Evolutionary conservation across 1,140 invertebrate species (phyloP), one percentile per base, ranked within the genome.

Genomic region (Trichogramma pretiosum): DNA sequence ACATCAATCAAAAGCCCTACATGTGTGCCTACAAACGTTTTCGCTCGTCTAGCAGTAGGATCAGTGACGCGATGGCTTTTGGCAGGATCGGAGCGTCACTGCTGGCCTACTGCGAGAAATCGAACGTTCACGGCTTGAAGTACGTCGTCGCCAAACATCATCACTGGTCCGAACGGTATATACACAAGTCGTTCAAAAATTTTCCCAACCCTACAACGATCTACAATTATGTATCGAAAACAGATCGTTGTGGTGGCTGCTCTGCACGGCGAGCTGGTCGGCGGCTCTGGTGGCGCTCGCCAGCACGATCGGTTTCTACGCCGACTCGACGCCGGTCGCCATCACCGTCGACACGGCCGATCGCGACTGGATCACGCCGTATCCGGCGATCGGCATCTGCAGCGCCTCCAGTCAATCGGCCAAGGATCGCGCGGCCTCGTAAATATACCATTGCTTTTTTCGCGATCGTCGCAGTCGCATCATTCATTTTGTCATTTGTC

Each of bases 281-380:
- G 76, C 76, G 2, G 78, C 81, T 3, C 68, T 68, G 19, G 47
- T 76, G n/a, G 59, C 83, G 4, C 80, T 84, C 17, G 56, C 59
- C 2, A 74, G 77, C 0, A 77, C 78, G 11, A 72, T 81, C 55
- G 59, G 74, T n/a, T 73, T 76, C 11, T 81, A 73, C 52, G 62
- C 71, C 38, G n/a, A n/a, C n/a, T n/a, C n/a, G n/a, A n/a, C n/a
- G n/a, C n/a, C n/a, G n/a, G n/a, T n/a, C n/a, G n/a, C n/a, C n/a
- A n/a, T n/a, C n/a, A 82, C 80, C 5, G 77, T 80, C 13, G 82
- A 85, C 50, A 84, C 80, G 2, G 78, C 73, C 2, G 85, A 83
- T 58, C 70, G 81, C 13, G 74, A 82, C 47, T 85, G 83, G 82
- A 64, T 79, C 50, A 82, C 81, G 0, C 58, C 79, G 19, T 84